phyloP scores from a whole-genome alignment of 2,888 invertebrate species.

The Watsonalla binaria region DNA sequence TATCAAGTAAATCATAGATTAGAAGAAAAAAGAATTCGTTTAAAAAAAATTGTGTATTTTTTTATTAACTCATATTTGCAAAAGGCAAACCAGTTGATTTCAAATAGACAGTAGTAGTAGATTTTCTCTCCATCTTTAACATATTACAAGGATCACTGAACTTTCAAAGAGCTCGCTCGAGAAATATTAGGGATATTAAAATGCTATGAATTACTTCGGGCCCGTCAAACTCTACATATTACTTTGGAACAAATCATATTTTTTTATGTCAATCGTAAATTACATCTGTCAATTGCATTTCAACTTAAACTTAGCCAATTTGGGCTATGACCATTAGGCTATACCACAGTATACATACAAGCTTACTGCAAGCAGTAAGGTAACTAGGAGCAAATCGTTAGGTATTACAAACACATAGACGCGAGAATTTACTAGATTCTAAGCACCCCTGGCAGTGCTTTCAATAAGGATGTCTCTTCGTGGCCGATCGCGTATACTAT shows the following conservation, averaged over 20 bases:
- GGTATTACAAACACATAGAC: too few relatives aligned
- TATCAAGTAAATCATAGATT: too few relatives aligned
- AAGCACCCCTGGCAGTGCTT: too few relatives aligned
- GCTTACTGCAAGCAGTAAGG: too few relatives aligned
- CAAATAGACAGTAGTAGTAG: not conserved
- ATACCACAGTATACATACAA: not conserved
- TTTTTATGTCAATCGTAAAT: not conserved
- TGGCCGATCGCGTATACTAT: too few relatives aligned
- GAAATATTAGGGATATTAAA: not conserved
- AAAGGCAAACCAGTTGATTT: too few relatives aligned
- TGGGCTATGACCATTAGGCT: not conserved
- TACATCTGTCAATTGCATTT: not conserved
- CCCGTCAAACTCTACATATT: not conserved
- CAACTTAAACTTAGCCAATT: not conserved
- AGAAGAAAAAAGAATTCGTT: too few relatives aligned
- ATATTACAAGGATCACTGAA: conserved; percentile 2
- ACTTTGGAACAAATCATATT: not conserved
- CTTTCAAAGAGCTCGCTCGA: not conserved
- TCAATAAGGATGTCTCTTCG: too few relatives aligned
- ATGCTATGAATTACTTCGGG: not conserved
- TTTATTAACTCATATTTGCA: too few relatives aligned
- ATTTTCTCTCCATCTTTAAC: not conserved
- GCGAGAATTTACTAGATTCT: too few relatives aligned
- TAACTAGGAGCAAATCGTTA: too few relatives aligned
- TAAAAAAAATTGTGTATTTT: too few relatives aligned